Conservation (phyloP, 2,113 vertebrate species). For the Alethe castanea region DNA sequence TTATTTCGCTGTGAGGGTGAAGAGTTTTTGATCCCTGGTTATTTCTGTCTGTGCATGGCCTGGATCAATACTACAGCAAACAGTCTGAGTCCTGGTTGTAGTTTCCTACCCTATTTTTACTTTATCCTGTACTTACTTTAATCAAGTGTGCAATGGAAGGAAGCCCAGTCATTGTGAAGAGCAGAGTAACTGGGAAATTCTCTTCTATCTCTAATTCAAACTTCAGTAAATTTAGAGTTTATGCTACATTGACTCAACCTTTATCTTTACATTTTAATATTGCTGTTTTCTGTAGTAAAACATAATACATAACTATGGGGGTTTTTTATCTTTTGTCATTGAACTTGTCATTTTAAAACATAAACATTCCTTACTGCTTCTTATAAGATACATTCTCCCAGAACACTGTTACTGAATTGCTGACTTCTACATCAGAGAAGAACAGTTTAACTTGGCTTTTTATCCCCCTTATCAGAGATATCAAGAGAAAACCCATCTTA, state of each 20-base stretch:
- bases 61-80: background rate
- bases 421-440: background rate
- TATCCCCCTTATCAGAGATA: background rate
- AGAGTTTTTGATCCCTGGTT: background rate
- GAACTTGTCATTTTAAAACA: background rate
- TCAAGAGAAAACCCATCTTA: background rate
- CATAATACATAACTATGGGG: accelerated
- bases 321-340: background rate
- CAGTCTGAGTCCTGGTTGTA: background rate
- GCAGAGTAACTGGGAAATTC: background rate
- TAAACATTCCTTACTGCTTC: background rate
- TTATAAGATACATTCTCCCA: background rate
- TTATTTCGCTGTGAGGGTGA: background rate
- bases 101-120: background rate
- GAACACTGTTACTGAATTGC: background rate
- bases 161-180: background rate
- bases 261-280: background rate
- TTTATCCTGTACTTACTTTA: background rate
- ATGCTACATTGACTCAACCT: background rate
- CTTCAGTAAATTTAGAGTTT: background rate
- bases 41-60: background rate
- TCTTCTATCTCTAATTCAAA: background rate
- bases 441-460: background rate
- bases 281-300: background rate
- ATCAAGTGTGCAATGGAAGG: background rate